Evolutionary conservation across 2,797 vertebrate species (phyloP).

Genomic region (Peromyscus nudipes): DNA sequence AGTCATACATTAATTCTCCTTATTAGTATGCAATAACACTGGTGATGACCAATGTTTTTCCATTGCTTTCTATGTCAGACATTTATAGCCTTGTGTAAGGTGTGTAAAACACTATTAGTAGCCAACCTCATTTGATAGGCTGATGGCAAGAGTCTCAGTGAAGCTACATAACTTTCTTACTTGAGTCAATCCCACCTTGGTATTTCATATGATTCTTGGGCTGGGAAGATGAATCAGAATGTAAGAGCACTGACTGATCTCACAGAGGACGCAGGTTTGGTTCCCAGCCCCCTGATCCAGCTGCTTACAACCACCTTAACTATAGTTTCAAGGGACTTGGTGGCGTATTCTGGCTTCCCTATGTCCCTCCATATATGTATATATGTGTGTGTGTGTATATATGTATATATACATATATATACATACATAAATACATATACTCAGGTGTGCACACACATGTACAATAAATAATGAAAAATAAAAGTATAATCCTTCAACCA

Average conservation of each 20-base stretch:
- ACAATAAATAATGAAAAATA: neutral
- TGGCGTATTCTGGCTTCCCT: neutral
- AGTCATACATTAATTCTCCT: neutral
- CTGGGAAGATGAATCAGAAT: neutral
- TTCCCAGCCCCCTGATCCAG: neutral
- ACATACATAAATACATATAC: neutral
- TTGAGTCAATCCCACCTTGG: neutral
- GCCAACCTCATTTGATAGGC: neutral
- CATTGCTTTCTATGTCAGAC: neutral
- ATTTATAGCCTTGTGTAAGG: neutral
- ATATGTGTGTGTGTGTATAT: too few species aligned
- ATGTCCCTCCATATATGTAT: too few species aligned
- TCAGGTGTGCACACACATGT: neutral
- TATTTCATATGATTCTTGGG: neutral
- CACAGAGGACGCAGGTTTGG: neutral
- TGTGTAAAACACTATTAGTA: neutral
- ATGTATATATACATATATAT: neutral
- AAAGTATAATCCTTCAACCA: neutral
- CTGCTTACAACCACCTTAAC: neutral
- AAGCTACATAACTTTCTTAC: neutral
- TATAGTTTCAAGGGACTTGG: neutral
- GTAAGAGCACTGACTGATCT: neutral
- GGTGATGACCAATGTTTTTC: neutral
- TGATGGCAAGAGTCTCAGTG: neutral
- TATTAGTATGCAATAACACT: neutral